Percentiles rank a stretch among this genome's conserved stretches.
phyloP scores from a whole-genome alignment of 2,888 invertebrate species.

The Eupithecia abbreviata region DNA sequence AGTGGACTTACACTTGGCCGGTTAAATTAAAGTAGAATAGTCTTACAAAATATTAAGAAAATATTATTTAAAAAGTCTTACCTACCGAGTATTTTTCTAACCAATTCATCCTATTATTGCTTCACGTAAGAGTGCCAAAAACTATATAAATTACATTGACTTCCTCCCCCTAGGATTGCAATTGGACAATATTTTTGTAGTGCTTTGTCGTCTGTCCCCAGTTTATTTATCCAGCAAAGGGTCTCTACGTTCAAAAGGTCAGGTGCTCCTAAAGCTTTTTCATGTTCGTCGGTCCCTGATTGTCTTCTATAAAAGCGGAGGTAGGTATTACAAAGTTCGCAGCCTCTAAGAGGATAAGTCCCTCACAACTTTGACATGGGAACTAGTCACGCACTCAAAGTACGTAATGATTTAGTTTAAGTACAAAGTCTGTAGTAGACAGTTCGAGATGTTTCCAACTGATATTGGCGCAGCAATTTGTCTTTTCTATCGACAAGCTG shows the following conservation, averaged over 20 bases:
- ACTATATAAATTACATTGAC: background rate
- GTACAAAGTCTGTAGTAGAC: constrained; percentile 27
- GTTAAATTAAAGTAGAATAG: no score
- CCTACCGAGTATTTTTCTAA: background rate
- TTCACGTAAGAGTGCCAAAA: background rate
- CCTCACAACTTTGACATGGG: constrained; percentile 19
- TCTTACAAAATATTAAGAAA: no score
- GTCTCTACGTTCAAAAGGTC: background rate
- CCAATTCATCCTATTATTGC: background rate
- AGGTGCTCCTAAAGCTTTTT: constrained; percentile 11
- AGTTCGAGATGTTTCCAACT: constrained; percentile 21
- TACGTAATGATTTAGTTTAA: constrained; percentile 25
- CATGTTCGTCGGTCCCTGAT: constrained; percentile 10
- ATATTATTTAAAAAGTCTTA: no score
- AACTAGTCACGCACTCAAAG: constrained; percentile 28
- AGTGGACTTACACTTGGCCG: no score
- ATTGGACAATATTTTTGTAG: constrained; percentile 2
- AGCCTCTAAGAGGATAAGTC: constrained; percentile 28
- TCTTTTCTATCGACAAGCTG: constrained; percentile 18
- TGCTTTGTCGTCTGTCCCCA: background rate
- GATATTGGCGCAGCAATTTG: constrained; percentile 15
- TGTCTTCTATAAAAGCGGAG: constrained; percentile 17
- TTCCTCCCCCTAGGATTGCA: background rate
- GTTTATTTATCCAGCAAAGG: background rate
- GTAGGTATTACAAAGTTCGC: constrained; percentile 23